Evolutionary conservation across 2,888 invertebrate genomes (phyloP).

Genomic region (Yponomeuta evonymella): DNA sequence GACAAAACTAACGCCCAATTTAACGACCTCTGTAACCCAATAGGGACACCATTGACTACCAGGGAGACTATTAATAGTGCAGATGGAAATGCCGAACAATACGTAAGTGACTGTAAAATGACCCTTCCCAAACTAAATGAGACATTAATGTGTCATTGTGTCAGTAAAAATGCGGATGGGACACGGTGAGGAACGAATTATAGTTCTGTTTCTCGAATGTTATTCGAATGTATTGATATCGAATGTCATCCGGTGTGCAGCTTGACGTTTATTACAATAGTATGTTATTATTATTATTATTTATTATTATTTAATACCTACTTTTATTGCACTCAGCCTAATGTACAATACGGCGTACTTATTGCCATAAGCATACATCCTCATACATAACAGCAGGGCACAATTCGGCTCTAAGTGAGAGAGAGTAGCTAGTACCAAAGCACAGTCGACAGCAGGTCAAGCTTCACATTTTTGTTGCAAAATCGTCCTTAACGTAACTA

Average conservation of each 20-base stretch:
- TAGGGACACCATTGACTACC: constrained; percentile 1
- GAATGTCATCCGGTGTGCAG: neutral
- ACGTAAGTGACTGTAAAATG: constrained; percentile 40
- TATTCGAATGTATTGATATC: neutral
- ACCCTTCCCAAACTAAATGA: constrained; percentile 16
- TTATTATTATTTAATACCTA: too few relatives aligned
- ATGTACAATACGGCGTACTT: too few relatives aligned
- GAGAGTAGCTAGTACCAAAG: too few relatives aligned
- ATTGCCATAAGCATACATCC: too few relatives aligned
- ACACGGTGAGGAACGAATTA: constrained; percentile 1
- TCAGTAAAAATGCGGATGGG: neutral
- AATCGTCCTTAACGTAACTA: too few relatives aligned
- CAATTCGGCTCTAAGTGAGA: too few relatives aligned
- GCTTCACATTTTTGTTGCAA: too few relatives aligned
- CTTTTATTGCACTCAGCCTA: too few relatives aligned
- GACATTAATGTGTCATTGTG: constrained; percentile 9
- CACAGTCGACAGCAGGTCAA: too few relatives aligned
- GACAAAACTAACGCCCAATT: neutral
- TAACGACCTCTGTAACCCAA: neutral
- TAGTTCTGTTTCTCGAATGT: neutral
- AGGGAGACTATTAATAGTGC: neutral
- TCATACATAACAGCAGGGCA: too few relatives aligned
- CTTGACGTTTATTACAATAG: too few relatives aligned
- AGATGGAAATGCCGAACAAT: constrained; percentile 32
- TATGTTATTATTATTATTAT: too few relatives aligned